A percentile compares a stretch with the other conserved stretches of the same genome.
These are phyloP conservation scores for Notodonta ziczac DNA, from an alignment of 2,888 invertebrate species.

Conservation along the genomic window DNA sequence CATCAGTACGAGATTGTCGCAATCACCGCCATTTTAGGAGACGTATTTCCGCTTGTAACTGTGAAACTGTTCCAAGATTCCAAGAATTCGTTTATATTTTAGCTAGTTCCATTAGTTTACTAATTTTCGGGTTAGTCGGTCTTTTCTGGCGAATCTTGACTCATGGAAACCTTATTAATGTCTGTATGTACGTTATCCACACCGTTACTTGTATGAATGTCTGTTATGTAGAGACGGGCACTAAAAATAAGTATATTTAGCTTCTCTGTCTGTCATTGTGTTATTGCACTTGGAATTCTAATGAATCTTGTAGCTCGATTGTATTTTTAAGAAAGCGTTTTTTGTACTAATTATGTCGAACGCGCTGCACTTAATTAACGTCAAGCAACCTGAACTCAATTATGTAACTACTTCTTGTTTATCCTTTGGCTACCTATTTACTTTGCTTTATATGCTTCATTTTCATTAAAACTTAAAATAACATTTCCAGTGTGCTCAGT, in stretches of 20 bases:
- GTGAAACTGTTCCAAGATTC: background rate
- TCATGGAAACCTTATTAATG: too few relatives aligned
- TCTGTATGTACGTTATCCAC: too few relatives aligned
- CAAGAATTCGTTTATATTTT: background rate
- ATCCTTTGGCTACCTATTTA: background rate
- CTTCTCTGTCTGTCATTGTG: too few relatives aligned
- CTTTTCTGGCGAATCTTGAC: background rate
- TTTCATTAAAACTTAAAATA: background rate
- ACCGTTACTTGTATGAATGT: too few relatives aligned
- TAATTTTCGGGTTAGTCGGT: background rate
- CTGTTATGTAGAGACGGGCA: too few relatives aligned
- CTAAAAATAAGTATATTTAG: too few relatives aligned
- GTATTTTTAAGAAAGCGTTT: too few relatives aligned
- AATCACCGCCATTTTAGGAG: background rate
- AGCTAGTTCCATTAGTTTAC: too few relatives aligned
- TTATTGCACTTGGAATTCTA: too few relatives aligned
- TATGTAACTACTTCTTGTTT: background rate
- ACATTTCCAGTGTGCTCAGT: background rate
- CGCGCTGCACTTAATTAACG: background rate
- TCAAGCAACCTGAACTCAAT: background rate
- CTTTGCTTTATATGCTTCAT: background rate
- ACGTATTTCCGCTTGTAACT: background rate
- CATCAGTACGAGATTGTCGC: conserved; percentile 7
- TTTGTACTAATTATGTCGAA: background rate
- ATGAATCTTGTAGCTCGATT: too few relatives aligned